Base-by-base conservation (phyloP, 2,888 invertebrate species). In the Drosophila merina region DNA sequence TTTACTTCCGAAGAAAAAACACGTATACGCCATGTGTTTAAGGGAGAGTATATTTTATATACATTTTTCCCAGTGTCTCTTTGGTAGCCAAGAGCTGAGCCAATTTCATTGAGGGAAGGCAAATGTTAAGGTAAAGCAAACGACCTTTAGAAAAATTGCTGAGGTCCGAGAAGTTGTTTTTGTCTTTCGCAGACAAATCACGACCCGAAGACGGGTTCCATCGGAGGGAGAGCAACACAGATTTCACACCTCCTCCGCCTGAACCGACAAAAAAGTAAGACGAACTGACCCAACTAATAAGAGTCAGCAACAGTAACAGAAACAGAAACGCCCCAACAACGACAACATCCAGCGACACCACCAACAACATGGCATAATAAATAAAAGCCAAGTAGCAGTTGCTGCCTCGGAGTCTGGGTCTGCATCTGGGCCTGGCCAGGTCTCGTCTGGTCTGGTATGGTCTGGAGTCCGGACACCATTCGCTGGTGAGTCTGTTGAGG, bases 341-440 rank as follows among this genome's bases (percentile, higher is more conserved):
- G 48, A 63, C 60, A 38, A 58, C 59, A 56, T 59, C 47, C 40
- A 60, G 50, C 56, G 54, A 30, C 69, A 70, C 33, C 62, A 71
- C 62, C 69, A 86, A 59, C 79, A 72, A 74, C 75, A 68, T 75
- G 84, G 88, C 77, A 88, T 77, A 88, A 84, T 88, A 84, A 84
- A 84, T 84, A 84, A 84, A 84, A 84, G 86, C 84, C 88, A 72
- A 82, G 82, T 82, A 82, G 88, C 82, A 81, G 88, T 72, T 75
- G 64, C 68, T 64, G 64, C 64, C 64, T 86, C 58, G 71, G 84
- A 79, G 79, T 74, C 79, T 83, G 71, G 66, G 66, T 56, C 70
- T 62, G 63, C 55, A 63, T 72, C 62, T 70, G 72, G 70, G 62
- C 38, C 72, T 47, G 51, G 62, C 25, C 44, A 10, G 47, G 20